These are phyloP conservation scores for Isichthys henryi DNA, from an alignment of 2,113 vertebrate species.

Conservation along the genomic window DNA sequence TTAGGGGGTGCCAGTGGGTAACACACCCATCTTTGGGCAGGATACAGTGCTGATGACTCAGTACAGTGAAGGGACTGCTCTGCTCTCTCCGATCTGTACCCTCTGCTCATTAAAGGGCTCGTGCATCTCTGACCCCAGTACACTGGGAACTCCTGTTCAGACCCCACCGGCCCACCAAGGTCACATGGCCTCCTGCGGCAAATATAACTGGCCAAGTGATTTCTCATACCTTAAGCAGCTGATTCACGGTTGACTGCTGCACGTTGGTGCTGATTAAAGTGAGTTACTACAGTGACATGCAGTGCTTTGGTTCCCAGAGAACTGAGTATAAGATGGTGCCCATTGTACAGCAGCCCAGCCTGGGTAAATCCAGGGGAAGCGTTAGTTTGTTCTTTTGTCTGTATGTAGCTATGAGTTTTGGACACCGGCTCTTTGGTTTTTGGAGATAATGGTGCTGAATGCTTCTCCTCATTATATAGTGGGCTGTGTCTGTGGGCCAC, in stretches of 20 bases:
- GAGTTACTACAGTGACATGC: not conserved
- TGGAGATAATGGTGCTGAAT: not conserved
- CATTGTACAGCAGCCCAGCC: not conserved
- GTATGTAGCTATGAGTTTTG: not conserved
- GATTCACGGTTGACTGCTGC: not conserved
- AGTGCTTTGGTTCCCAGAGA: not conserved
- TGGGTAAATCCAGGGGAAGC: not conserved
- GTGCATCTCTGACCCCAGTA: not conserved
- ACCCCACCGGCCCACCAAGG: not conserved
- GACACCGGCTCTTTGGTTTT: not conserved
- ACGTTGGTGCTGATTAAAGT: not conserved
- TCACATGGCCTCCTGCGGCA: not conserved
- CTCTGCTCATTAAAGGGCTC: not conserved
- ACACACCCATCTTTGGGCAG: not conserved
- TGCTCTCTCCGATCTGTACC: not conserved
- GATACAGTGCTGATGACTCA: not conserved
- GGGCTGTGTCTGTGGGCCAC: not conserved
- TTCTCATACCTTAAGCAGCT: not conserved
- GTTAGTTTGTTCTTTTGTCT: not conserved
- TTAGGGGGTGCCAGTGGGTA: not conserved
- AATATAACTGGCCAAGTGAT: not conserved
- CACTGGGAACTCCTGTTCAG: not conserved
- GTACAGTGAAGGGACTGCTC: not conserved
- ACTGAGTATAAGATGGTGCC: not conserved
- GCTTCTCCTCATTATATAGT: not conserved